Evolutionary conservation across 2,888 invertebrate species (phyloP).

Genomic region (Drosophila mulleri): DNA sequence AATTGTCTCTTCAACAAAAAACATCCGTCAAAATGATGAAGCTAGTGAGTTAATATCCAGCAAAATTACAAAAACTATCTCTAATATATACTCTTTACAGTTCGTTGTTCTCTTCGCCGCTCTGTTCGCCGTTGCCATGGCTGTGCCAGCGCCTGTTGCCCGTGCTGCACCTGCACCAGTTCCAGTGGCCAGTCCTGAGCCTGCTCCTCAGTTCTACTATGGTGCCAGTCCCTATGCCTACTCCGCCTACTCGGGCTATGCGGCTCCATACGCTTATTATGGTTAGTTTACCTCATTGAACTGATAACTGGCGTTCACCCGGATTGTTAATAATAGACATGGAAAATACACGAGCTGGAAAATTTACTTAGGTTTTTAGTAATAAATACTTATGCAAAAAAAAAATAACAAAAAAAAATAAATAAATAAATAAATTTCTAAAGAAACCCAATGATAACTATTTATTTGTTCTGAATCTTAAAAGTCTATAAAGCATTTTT

Average conservation of each 20-base stretch:
- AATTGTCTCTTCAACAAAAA: slow-evolving; percentile 25
- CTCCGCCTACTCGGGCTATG: slow-evolving; percentile 71
- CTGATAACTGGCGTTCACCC: slow-evolving; percentile 33
- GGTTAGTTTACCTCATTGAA: slow-evolving; percentile 62
- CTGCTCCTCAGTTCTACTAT: slow-evolving; percentile 79
- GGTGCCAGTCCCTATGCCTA: slow-evolving; percentile 80
- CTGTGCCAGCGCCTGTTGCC: slow-evolving; percentile 75
- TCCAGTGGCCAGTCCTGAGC: slow-evolving; percentile 72
- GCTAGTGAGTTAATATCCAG: slow-evolving; percentile 66
- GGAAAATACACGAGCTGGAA: slow-evolving; percentile 61
- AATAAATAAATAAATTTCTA: slow-evolving; percentile 45
- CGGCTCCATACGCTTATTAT: slow-evolving; percentile 81
- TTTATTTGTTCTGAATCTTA: not conserved
- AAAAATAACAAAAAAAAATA: slow-evolving; percentile 22
- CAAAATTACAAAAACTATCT: not conserved
- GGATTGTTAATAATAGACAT: slow-evolving; percentile 61
- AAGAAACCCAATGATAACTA: not conserved
- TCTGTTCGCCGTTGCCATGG: slow-evolving; percentile 76
- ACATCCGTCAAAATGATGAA: slow-evolving; percentile 78
- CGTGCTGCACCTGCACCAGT: slow-evolving; percentile 70
- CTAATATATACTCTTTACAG: slow-evolving; percentile 38
- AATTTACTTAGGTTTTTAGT: slow-evolving; percentile 62
- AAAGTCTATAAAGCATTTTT: too few species aligned
- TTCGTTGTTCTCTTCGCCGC: slow-evolving; percentile 77
- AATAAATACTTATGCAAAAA: slow-evolving; percentile 46